Base-by-base conservation (phyloP, 2,888 invertebrate species). In the Epinotia brunnichana region DNA sequence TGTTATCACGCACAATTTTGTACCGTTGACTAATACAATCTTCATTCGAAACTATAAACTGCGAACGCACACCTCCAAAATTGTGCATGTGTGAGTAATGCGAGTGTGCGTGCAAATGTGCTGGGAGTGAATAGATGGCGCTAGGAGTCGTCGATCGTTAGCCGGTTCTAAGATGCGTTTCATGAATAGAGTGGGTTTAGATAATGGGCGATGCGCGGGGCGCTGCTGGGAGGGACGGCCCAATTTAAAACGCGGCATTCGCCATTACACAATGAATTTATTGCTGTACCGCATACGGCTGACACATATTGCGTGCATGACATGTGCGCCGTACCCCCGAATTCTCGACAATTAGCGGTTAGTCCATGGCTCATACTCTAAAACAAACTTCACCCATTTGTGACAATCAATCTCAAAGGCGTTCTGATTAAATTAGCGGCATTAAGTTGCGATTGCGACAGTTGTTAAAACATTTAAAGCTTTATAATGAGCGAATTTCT, bases 251-350 rank as follows among this genome's bases (percentile, higher is more conserved):
- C 87, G 86, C 84, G 84, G 84, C 83, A 83, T 85, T 85, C 84
- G 63, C 88, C 86, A 88, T 91, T 91, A 91, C 88, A 90, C 90
- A 90, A 91, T 91, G 88, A 91, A 91, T 92, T 92, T 92, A 92
- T 90, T 85, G 87, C 86, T 88, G 86, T 86, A 88, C 67, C 75
- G 73, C 67, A 75, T 88, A 83, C 87, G 82, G 81, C 85, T 87
- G 90, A 88, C 90, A 90, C 82, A 88, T 89, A 88, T 88, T 83
- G 87, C 85, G 87, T 90, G 90, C 89, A 90, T 87, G 87, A 87
- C 85, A 85, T 86, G 82, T 82, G 83, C 82, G 85, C 79, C 77
- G 76, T 76, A 77, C 78, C 74, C 76, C 81, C 85, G 87, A 80
- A 81, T 81, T 73, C 78, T 76, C 71, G 59, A 74, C 76, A 88